Evolutionary conservation across 2,113 vertebrate genomes (phyloP).

Genomic region (Nestor notabilis): DNA sequence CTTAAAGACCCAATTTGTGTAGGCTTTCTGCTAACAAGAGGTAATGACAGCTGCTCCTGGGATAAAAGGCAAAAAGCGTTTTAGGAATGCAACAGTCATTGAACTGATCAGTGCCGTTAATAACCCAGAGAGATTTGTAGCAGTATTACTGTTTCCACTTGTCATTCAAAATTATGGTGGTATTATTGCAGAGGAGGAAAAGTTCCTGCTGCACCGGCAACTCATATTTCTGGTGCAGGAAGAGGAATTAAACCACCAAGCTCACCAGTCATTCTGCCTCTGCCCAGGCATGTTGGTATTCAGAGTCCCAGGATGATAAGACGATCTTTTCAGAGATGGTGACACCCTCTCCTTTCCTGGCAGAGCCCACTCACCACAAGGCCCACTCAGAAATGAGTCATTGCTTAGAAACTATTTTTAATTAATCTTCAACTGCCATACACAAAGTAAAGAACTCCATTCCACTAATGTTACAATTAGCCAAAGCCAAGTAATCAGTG

Average conservation of each 20-base stretch:
- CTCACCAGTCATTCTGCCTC: not conserved
- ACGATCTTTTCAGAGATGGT: not conserved
- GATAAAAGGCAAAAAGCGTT: not conserved
- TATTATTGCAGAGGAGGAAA: not conserved
- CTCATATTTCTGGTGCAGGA: not conserved
- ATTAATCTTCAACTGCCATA: not conserved
- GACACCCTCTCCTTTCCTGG: not conserved
- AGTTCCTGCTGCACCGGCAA: not conserved
- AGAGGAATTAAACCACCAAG: not conserved
- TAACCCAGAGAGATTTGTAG: not conserved
- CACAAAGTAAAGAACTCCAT: not conserved
- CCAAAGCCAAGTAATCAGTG: not conserved
- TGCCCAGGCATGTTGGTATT: not conserved
- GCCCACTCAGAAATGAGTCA: constrained; percentile 2
- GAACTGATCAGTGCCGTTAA: not conserved
- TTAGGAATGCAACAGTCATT: not conserved
- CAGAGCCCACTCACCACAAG: not conserved
- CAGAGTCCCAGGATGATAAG: not conserved
- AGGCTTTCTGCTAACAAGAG: not conserved
- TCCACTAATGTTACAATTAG: constrained; percentile 22
- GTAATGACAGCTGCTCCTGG: not conserved
- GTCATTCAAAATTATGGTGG: not conserved
- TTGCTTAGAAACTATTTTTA: not conserved
- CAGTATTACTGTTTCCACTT: not conserved
- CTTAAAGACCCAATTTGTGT: not conserved